Evolutionary conservation across 2,888 invertebrate genomes (phyloP).

Genomic region (Cephus pygmeus): DNA sequence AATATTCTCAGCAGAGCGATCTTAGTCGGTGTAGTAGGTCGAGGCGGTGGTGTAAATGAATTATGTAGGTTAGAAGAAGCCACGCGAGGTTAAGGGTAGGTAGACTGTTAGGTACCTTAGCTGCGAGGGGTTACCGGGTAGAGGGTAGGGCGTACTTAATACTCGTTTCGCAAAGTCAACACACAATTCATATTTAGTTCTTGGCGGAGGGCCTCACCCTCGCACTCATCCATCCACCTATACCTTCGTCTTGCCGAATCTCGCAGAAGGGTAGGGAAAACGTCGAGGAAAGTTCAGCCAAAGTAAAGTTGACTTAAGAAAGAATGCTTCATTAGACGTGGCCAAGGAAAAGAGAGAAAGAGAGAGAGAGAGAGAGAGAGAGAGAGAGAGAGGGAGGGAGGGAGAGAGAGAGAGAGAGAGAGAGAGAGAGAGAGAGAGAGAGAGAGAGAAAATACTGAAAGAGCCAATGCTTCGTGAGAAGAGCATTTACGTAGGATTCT

Average conservation of each 20-base stretch:
- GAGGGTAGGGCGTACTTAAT: conserved; percentile 31
- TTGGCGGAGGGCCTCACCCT: conserved; percentile 9
- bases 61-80: conserved; percentile 32
- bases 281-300: conserved; percentile 30
- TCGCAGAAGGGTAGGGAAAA: conserved; percentile 5
- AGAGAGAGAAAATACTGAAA: too few species aligned
- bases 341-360: background rate
- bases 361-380: too few species aligned
- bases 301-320: conserved; percentile 34
- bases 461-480: too few species aligned
- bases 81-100: conserved; percentile 19
- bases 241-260: background rate
- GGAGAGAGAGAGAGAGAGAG: too few species aligned
- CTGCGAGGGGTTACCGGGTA: conserved; percentile 5
- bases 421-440: too few species aligned
- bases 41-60: conserved; percentile 24
- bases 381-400: too few species aligned
- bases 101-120: conserved; percentile 22
- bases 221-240: background rate
- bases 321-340: conserved; percentile 35
- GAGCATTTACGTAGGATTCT: background rate
- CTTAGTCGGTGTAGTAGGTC: conserved; percentile 19
- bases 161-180: conserved; percentile 40
- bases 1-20: conserved; percentile 11
- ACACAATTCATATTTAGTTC: conserved; percentile 39